Evolutionary conservation across 2,888 invertebrate species (phyloP), one percentile per base, ranked within the genome.

Genomic region (Hemistola chrysoprasaria): DNA sequence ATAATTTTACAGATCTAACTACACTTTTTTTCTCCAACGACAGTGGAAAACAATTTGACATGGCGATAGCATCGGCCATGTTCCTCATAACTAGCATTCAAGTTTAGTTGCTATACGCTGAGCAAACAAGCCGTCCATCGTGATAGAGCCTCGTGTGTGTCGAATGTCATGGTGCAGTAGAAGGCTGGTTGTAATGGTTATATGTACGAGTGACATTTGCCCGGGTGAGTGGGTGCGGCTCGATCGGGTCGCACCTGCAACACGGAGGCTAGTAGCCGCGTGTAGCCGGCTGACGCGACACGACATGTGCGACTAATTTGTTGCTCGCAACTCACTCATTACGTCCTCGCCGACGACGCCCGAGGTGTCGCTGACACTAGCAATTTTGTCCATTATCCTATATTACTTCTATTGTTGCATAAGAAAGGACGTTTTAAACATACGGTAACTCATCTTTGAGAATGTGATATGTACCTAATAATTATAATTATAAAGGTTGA

Each of bases 281-380:
- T 53, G 68, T 50, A 62, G 83, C 85, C 86, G 84, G 84, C 85
- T 86, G 86, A 69, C 80, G 74, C 63, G 52, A 30, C 48, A 56
- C 85, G 81, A 82, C 87, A 88, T 88, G 77, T 88, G 87, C 81
- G 72, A 71, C 83, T 84, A 85, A 87, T 87, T 86, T 83, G 86
- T 78, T 72, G 69, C 63, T 69, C 61, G 64, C 81, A 72, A 78
- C 32, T 11, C 37, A 65, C 78, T 83, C 78, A 85, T 86, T 85
- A 86, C 75, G 50, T 62, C 65, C 66, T 71, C 65, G 58, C 69
- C 62, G 67, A 62, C 71, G 68, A 68, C 74, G 83, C 85, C 82
- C 61, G 82, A 84, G 84, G 86, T 86, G 84, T 84, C 76, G 71
- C 72, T 65, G 56, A 71, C 71, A 74, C 70, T 62, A 65, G 62